Percentiles rank a stretch among this genome's conserved stretches.
These are phyloP conservation scores for Drosophila mettleri DNA, from an alignment of 2,888 invertebrate genomes.

Conservation along the genomic window DNA sequence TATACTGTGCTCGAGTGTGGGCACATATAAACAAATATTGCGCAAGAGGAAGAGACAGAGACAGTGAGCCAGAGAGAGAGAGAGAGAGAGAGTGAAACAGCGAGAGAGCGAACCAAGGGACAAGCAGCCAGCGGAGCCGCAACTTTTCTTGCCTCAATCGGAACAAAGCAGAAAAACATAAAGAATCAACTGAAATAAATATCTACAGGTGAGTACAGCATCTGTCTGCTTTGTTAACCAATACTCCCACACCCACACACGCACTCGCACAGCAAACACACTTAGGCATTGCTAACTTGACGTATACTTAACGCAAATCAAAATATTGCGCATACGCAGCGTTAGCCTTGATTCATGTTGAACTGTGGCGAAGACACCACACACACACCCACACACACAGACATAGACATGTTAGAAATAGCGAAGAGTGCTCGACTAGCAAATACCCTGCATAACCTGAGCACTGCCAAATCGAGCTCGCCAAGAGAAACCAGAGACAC, in stretches of 20 bases:
- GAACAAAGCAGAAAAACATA: slow-evolving; percentile 14
- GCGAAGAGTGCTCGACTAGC: not conserved
- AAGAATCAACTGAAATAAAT: slow-evolving; percentile 7
- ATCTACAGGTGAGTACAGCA: slow-evolving; percentile 21
- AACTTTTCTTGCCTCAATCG: slow-evolving; percentile 8
- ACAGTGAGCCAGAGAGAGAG: not conserved
- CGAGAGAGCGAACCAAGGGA: not conserved
- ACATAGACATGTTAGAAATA: not conserved
- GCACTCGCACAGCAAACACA: not conserved
- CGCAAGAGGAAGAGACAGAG: not conserved
- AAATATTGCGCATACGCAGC: slow-evolving; percentile 3
- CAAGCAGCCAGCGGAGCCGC: not conserved
- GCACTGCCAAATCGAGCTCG: too few species aligned
- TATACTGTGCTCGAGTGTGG: slow-evolving; percentile 34
- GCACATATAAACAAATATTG: slow-evolving; percentile 44
- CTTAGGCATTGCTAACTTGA: not conserved
- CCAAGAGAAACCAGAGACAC: too few species aligned
- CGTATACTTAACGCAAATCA: slow-evolving; percentile 1
- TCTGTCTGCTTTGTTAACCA: slow-evolving; percentile 15
- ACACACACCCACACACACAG: not conserved
- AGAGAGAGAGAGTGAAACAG: not conserved
- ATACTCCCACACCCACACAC: not conserved
- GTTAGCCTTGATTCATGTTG: not conserved
- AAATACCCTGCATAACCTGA: not conserved
- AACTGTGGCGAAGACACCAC: not conserved